Base-by-base conservation (phyloP, 2,888 invertebrate species). In the Mesorhabditis spiculigera region DNA sequence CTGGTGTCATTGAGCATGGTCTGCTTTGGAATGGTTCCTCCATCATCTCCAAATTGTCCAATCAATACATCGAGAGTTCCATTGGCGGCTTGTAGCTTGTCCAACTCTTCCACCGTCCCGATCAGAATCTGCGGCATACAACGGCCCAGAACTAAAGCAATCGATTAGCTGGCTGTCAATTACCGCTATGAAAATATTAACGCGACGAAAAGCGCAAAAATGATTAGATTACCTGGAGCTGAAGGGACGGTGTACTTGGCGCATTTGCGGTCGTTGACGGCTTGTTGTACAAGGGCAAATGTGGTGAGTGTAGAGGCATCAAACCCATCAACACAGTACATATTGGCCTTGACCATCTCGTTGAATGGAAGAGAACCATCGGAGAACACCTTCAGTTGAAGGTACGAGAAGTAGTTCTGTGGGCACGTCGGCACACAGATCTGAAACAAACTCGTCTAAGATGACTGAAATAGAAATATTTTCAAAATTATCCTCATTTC, bases 401-500 rank as follows among this genome's bases (percentile, higher is more conserved):
- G 74, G 67, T 83, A 85, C 42, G 81, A 81, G 69, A 79, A 84
- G 66, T 81, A 81, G 6, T 70, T 65, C 5, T 71, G 68, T 13
- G 85, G 85, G 50, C 85, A 85, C 44, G 77, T 68, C 28, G 72
- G 69, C 4, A 86, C 85, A 50, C 85, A 85, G 45, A 85, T 76
- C 78, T 84, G 63, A 72, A 73, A 73, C 41, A 45, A 50, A 50
- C 3, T 50, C n/a, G n/a, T 13, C 28, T 28, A 28, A 28, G 28
- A 28, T 28, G 28, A 28, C 28, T 28, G 28, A 28, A 28, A 28
- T 1, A 28, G 28, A 1, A 28, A 28, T 28, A 28, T 28, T 28
- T 28, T 28, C 28, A 28, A 28, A 28, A 28, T 1, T 28, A 28
- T 28, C 28, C 28, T 28, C 28, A 28, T 28, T 28, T 28, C 28